A percentile compares a stretch with the other conserved stretches of the same genome.
Conservation (phyloP, 2,888 invertebrate species). For the Drosophila koepferae region DNA sequence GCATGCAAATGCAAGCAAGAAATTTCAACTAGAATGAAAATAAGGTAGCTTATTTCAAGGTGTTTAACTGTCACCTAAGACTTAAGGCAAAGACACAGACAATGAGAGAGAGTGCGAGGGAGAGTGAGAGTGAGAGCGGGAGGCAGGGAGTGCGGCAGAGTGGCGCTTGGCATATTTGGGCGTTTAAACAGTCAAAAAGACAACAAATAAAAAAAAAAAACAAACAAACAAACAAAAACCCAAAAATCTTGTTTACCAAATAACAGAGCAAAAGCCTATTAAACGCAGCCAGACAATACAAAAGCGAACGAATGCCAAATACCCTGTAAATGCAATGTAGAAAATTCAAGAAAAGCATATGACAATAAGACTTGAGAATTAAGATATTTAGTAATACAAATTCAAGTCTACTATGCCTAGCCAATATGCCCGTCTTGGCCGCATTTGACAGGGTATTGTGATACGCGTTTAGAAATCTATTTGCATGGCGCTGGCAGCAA, state of each 20-base stretch:
- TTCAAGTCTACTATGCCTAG: background rate
- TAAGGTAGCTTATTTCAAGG: constrained; percentile 79
- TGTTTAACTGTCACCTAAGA: constrained; percentile 82
- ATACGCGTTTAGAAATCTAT: constrained; percentile 71
- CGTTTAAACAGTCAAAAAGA: constrained; percentile 27
- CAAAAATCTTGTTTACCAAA: constrained; percentile 55
- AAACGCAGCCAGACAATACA: background rate
- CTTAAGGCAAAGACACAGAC: constrained; percentile 62
- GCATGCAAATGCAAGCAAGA: constrained; percentile 62
- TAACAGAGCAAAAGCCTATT: constrained; percentile 33
- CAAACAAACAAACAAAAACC: constrained; percentile 26
- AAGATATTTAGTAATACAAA: background rate
- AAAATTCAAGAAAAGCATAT: background rate
- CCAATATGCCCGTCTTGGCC: background rate
- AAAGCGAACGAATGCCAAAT: constrained; percentile 11
- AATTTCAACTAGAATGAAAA: constrained; percentile 43
- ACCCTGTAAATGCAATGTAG: constrained; percentile 11
- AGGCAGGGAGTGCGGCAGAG: constrained; percentile 33
- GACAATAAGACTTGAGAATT: no score
- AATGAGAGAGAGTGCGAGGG: constrained; percentile 27
- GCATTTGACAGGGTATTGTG: background rate
- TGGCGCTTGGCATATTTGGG: constrained; percentile 64
- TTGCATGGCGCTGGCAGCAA: constrained; percentile 67
- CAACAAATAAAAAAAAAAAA: constrained; percentile 14
- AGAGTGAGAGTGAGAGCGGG: background rate